phyloP scores from a whole-genome alignment of 2,888 invertebrate genomes.

The Ceraclea dissimilis region DNA sequence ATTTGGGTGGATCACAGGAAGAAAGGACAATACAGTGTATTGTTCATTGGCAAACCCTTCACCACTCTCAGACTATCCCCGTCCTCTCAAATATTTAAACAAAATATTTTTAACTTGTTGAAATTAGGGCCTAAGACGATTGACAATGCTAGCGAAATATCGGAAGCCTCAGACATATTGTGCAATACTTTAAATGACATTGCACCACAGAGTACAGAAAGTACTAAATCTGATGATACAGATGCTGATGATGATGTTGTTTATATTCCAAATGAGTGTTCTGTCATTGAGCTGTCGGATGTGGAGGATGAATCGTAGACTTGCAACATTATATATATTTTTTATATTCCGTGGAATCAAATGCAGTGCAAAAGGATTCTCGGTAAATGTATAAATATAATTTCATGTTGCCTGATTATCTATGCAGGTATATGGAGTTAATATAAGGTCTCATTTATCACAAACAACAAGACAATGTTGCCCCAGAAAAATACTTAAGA shows the following conservation, averaged over 20 bases:
- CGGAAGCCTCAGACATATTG: neutral
- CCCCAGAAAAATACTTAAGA: no score
- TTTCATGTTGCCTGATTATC: no score
- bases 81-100: neutral
- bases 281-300: conserved; percentile 13
- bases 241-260: conserved; percentile 15
- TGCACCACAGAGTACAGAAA: neutral
- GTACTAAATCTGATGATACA: neutral
- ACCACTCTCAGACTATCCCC: neutral
- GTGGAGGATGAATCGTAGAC: neutral
- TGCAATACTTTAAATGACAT: neutral
- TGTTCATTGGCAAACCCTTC: neutral
- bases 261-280: conserved; percentile 6
- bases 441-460: no score
- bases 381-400: no score
- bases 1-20: conserved; percentile 2
- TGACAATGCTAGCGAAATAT: neutral
- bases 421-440: no score
- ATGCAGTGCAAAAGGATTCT: no score
- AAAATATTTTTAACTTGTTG: neutral
- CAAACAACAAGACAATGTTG: no score
- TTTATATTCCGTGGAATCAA: no score
- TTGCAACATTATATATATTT: no score
- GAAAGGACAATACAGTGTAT: neutral
- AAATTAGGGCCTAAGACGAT: neutral